These are phyloP conservation scores for Paradoxurus hermaphroditus DNA, from an alignment of 2,113 vertebrate species.

Conservation along the genomic window DNA sequence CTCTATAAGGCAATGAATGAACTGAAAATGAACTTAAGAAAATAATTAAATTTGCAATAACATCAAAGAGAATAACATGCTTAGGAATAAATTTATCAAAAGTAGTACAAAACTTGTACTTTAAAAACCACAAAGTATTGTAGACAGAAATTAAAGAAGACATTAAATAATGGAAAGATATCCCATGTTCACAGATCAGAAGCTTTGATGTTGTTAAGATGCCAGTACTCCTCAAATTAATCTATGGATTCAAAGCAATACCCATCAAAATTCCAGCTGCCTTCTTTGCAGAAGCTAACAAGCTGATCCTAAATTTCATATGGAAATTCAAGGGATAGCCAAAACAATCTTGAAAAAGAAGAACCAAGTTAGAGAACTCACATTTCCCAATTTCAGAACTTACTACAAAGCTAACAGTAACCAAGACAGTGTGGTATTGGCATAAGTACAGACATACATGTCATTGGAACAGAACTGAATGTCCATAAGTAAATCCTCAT, in stretches of 20 bases:
- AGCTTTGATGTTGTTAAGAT: background rate
- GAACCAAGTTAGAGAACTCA: background rate
- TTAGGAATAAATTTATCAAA: background rate
- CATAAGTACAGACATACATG: background rate
- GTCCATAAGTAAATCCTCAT: background rate
- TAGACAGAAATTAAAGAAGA: background rate
- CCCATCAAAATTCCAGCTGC: background rate
- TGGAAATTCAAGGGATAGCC: background rate
- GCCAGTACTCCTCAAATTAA: background rate
- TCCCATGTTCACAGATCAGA: background rate
- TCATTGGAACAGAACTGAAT: background rate
- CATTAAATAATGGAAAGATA: background rate
- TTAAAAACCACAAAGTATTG: background rate
- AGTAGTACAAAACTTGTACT: background rate
- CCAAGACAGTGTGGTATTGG: background rate
- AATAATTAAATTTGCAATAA: background rate
- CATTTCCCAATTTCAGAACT: background rate
- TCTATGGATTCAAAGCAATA: background rate
- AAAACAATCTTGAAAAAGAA: background rate
- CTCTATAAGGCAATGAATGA: background rate
- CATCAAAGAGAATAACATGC: background rate
- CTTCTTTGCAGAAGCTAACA: background rate
- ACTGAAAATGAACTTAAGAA: background rate
- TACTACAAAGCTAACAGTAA: background rate
- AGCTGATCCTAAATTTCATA: background rate